Percentiles rank a stretch among this genome's conserved stretches.
These are phyloP conservation scores for Henricia sp. DNA, from an alignment of 53 echinoderm and acorn worm species.

Conservation along the genomic window DNA sequence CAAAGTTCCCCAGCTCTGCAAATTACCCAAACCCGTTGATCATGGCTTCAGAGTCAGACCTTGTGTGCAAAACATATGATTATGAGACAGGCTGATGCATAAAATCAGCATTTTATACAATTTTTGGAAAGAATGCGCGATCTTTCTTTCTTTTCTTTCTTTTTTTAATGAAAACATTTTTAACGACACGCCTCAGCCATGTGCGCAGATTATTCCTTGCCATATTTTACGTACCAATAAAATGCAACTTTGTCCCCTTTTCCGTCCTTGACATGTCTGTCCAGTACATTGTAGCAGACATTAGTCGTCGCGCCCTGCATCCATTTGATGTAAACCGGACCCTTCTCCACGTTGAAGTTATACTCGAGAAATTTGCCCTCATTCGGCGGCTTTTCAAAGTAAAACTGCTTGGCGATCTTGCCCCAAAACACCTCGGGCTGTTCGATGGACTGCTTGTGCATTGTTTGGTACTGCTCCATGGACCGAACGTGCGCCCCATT, in stretches of 20 bases:
- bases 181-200: no score
- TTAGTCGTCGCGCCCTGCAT: conserved; percentile 93
- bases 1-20: no score
- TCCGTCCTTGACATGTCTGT: conserved; percentile 88
- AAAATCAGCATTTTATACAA: no score
- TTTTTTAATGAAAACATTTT: no score
- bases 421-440: conserved; percentile 90
- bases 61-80: no score
- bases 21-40: no score
- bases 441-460: conserved; percentile 86
- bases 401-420: conserved; percentile 84
- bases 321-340: conserved; percentile 86
- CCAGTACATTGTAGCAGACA: conserved; percentile 97
- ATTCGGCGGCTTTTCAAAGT: conserved; percentile 80
- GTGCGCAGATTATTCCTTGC: no score
- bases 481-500: conserved; percentile 83
- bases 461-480: conserved; percentile 77
- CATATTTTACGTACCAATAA: conserved; percentile 77
- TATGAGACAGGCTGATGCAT: no score
- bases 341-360: conserved; percentile 89
- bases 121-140: no score
- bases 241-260: conserved; percentile 92
- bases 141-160: no score
- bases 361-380: conserved; percentile 79
- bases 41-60: no score